Evolutionary conservation across 2,888 invertebrate genomes (phyloP).

Genomic region (Tenthredo livida): DNA sequence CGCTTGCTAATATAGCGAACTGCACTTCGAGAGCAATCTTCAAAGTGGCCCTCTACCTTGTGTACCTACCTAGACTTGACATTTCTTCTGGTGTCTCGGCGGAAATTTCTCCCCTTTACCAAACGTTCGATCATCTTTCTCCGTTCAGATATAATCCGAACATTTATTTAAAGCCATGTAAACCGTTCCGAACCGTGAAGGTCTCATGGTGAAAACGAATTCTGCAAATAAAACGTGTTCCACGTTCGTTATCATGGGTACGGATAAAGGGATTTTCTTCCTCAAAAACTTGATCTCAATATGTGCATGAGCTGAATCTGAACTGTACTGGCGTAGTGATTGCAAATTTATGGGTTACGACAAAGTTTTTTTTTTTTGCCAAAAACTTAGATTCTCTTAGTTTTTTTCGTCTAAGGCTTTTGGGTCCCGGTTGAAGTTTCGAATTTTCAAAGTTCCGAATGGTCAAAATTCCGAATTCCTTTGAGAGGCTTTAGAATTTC

Average conservation of each 20-base stretch:
- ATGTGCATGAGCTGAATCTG: background rate
- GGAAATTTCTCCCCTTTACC: background rate
- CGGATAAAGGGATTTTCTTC: background rate
- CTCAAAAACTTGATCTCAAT: background rate
- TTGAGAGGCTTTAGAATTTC: too few species aligned
- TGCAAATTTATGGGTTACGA: background rate
- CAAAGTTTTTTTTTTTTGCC: background rate
- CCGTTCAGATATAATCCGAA: constrained; percentile 2
- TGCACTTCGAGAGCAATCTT: constrained; percentile 3
- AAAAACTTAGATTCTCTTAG: background rate
- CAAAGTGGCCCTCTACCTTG: background rate
- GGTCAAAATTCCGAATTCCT: too few species aligned
- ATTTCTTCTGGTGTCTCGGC: background rate
- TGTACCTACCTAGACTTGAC: background rate
- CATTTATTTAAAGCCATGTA: constrained; percentile 15
- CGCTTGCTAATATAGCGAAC: background rate
- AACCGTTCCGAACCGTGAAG: background rate
- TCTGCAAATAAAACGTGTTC: constrained; percentile 33
- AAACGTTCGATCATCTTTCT: constrained; percentile 17
- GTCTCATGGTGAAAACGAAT: constrained; percentile 14
- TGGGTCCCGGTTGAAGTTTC: too few species aligned
- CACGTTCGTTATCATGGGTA: constrained; percentile 9
- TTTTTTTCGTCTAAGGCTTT: too few species aligned
- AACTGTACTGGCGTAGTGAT: background rate
- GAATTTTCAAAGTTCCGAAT: too few species aligned